Evolutionary conservation across 2,113 vertebrate species (phyloP).

Genomic region (Periophthalmus modestus): DNA sequence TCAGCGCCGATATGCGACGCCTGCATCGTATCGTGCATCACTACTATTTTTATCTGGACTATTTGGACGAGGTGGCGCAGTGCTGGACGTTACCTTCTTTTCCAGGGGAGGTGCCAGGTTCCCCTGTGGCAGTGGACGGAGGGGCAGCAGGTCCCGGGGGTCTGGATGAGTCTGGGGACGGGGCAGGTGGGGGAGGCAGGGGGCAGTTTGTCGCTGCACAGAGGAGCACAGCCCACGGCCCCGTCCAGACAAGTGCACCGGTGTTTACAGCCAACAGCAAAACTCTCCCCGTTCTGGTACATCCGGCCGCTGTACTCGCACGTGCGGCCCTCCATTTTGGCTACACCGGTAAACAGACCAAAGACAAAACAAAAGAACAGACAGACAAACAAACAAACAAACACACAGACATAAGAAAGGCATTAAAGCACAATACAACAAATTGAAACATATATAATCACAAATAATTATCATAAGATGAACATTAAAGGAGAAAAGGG

Average conservation of each 20-base stretch:
- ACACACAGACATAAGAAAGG: too few species aligned
- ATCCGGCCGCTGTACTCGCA: constrained; percentile 78
- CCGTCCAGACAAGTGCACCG: constrained; percentile 81
- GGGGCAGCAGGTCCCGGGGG: constrained; percentile 77
- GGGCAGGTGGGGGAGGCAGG: constrained; percentile 66
- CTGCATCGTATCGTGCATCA: not conserved
- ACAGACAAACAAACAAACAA: too few species aligned
- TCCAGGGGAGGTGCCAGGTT: constrained; percentile 47
- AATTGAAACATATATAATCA: too few species aligned
- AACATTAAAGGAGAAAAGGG: too few species aligned
- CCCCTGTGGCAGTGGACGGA: constrained; percentile 69
- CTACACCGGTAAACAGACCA: constrained; percentile 51
- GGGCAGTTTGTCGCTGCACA: constrained; percentile 72
- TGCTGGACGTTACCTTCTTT: not conserved
- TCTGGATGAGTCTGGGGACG: constrained; percentile 68
- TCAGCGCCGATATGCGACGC: too few species aligned
- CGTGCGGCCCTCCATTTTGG: constrained; percentile 75
- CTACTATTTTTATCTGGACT: not conserved
- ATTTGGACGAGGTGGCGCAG: too few species aligned
- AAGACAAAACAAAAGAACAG: too few species aligned
- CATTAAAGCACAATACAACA: too few species aligned
- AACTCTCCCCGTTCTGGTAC: constrained; percentile 79
- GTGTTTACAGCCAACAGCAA: constrained; percentile 78
- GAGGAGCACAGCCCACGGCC: constrained; percentile 75
- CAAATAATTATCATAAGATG: too few species aligned